These are phyloP conservation scores for Ormyrus labotus DNA, from an alignment of 2,888 invertebrate species.

Conservation along the genomic window DNA sequence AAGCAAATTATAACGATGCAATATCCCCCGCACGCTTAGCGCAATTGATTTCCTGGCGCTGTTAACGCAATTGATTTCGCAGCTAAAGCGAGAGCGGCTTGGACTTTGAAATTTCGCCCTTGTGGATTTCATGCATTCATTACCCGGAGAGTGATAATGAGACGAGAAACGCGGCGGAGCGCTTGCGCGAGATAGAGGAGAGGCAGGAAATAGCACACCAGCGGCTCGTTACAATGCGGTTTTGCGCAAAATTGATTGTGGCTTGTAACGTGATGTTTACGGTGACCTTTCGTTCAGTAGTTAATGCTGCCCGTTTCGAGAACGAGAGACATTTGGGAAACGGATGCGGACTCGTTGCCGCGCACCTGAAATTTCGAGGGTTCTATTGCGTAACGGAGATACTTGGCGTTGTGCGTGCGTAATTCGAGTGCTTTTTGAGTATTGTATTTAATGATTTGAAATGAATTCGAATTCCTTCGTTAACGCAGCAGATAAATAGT, in stretches of 20 bases:
- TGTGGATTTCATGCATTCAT: slow-evolving; percentile 36
- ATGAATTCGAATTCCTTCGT: too few relatives aligned
- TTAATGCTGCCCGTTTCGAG: slow-evolving; percentile 23
- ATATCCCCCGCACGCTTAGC: neutral
- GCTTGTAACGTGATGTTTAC: slow-evolving; percentile 51
- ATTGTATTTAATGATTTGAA: too few relatives aligned
- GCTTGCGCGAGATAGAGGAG: neutral
- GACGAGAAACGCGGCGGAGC: slow-evolving; percentile 25
- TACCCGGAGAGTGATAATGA: slow-evolving; percentile 48
- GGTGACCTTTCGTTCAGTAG: slow-evolving; percentile 25
- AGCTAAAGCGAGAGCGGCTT: neutral
- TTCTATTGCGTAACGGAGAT: too few relatives aligned
- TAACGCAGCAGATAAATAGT: too few relatives aligned
- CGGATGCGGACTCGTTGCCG: neutral
- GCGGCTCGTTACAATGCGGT: slow-evolving; percentile 39
- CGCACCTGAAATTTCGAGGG: too few relatives aligned
- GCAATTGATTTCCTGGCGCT: neutral
- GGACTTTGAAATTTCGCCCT: slow-evolving; percentile 30
- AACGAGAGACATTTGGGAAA: neutral
- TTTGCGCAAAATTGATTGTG: slow-evolving; percentile 52
- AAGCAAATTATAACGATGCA: neutral
- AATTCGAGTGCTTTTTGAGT: too few relatives aligned
- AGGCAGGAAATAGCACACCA: slow-evolving; percentile 10
- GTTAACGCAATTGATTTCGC: slow-evolving; percentile 24
- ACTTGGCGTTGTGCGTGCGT: too few relatives aligned